phyloP scores from a whole-genome alignment of 2,888 invertebrate species.

The Macrophya alboannulata region DNA sequence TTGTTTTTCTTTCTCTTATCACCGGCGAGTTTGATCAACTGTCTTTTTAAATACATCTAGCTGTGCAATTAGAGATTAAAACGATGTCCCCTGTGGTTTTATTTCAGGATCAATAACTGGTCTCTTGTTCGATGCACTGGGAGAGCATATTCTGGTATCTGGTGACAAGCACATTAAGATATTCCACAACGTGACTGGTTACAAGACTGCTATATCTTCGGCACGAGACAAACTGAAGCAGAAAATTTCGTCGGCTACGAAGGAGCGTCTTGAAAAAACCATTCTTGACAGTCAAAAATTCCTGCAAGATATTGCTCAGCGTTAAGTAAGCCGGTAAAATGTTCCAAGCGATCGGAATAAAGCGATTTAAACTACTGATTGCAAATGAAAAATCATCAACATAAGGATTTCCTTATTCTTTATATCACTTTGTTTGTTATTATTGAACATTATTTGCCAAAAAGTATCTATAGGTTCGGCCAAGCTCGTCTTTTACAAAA shows the following conservation, averaged over 20 bases:
- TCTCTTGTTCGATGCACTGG: conserved; percentile 89
- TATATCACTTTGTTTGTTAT: background rate
- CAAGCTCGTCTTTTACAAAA: background rate
- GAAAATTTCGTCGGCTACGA: conserved; percentile 87
- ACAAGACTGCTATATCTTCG: conserved; percentile 80
- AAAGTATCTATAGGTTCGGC: background rate
- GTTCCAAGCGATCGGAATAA: conserved; percentile 8
- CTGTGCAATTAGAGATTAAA: background rate
- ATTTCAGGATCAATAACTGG: conserved; percentile 86
- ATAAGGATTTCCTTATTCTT: conserved; percentile 14
- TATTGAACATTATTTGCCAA: background rate
- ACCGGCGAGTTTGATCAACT: background rate
- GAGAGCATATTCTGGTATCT: conserved; percentile 87
- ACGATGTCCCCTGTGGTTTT: background rate
- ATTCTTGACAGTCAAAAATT: conserved; percentile 84
- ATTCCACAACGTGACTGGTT: conserved; percentile 90
- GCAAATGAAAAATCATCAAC: background rate
- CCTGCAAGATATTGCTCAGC: conserved; percentile 74
- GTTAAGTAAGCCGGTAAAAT: conserved; percentile 30
- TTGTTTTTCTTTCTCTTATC: background rate
- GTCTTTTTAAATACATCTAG: background rate
- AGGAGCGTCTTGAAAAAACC: conserved; percentile 88
- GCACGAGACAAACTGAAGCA: conserved; percentile 82
- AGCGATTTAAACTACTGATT: background rate
- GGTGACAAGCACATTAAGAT: conserved; percentile 90